Evolutionary conservation across 2,113 vertebrate genomes (phyloP), one percentile per base, ranked within the genome.

Genomic region (Natator depressus): DNA sequence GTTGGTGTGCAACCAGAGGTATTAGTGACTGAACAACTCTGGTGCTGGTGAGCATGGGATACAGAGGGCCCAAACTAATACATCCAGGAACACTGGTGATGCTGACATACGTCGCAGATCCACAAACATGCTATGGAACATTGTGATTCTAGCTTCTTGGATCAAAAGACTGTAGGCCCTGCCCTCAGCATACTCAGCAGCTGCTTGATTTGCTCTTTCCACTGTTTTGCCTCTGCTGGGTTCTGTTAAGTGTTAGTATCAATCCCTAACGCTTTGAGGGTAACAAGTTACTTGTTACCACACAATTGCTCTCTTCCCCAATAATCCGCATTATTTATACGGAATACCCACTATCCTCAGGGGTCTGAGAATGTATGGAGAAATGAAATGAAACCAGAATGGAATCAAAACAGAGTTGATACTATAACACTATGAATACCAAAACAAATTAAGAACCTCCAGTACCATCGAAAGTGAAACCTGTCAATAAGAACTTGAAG

Each of bases 91-190:
- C 4, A 2, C 2, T 78, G 49, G 31, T 6, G n/a, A 19, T 24
- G 3, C 1, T 87, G 49, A 2, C 54, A 42, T 9, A 7, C 10
- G 3, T n/a, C 46, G 11, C 38, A 76, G 49, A 25, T 13, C 50
- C 1, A 0, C 0, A 2, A 20, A 16, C 31, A 38, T 6, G 8
- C 2, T 54, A 59, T 78, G 75, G 38, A 54, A 2, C 6, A 78
- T 19, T 54, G 35, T 16, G 62, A 50, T 12, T 54, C 2, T 3
- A 10, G 4, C 8, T 95, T 55, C 3, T 10, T 75, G 16, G 29
- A 72, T 87, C 16, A 35, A 29, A 89, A 72, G 8, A 6, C 7
- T 75, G 88, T 38, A 65, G 31, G 3, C 0, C 2, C 13, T 4
- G 19, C 29, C n/a, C 62, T 76, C 1, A 6, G 14, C 47, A 69